Base-by-base conservation (phyloP, 2,797 vertebrate species). In the Pitangus sulphuratus region DNA sequence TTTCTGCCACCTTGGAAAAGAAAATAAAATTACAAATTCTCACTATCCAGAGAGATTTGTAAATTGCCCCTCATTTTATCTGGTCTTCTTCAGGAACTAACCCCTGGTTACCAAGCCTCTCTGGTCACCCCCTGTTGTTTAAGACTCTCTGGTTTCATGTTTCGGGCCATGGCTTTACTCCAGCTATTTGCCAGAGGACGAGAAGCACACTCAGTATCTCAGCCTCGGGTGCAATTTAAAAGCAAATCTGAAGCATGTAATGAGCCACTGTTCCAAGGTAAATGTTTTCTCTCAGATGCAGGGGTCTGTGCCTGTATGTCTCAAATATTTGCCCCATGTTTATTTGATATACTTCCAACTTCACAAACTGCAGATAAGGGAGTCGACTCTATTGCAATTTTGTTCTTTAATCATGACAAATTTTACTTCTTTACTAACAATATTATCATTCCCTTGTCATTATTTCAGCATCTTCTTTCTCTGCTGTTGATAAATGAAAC, bases 361-460 rank as follows among this genome's bases (percentile, higher is more conserved):
- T 64, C 64, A 48, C 53, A 48, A 85, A 66, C 10, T 51, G 56
- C 64, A 42, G 79, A 44, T 12, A 47, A 85, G 83, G 72, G 68
- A 89, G 18, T 48, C 4, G 1, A 22, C 33, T 84, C 69, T 71
- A 2, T 21, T 74, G 82, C 37, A 56, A 3, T 80, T 90, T 65
- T 76, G 42, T 76, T 84, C 81, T 82, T 79, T 87, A 93, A 82
- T 89, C 71, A 58, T 47, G 75, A 84, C 66, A 94, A 84, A 81
- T 77, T 70, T 47, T 72, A 11, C 47, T 79, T 69, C 66, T 76
- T 93, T 65, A 35, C 62, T 56, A 56, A 68, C 35, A 57, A 72
- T 39, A 72, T 65, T 78, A 24, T 65, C 28, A 45, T 89, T 93
- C 78, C 56, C 51, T 58, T 65, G 58, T 70, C 42, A 39, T 93